Conservation (phyloP, 23 tunicate species). For the Halocynthia aurantium region DNA sequence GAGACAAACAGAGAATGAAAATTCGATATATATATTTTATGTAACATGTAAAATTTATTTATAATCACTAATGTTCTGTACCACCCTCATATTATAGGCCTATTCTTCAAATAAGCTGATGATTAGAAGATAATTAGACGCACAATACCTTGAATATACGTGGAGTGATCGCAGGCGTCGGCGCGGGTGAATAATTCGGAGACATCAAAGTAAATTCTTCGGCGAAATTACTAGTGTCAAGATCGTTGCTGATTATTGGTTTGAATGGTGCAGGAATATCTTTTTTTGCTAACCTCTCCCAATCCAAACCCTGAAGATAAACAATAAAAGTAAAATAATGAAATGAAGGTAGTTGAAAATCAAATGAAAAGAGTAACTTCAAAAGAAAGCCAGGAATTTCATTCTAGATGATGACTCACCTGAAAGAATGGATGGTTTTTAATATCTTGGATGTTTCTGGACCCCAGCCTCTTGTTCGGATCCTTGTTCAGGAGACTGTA, state of each 20-base stretch:
- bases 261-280: slow-evolving; percentile 85
- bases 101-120: too few relatives aligned
- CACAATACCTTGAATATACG: slow-evolving; percentile 67
- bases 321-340: not conserved
- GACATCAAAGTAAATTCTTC: slow-evolving; percentile 90
- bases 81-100: too few relatives aligned
- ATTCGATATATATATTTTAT: too few relatives aligned
- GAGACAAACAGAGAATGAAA: too few relatives aligned
- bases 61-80: too few relatives aligned
- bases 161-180: slow-evolving; percentile 61
- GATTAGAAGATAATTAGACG: not conserved
- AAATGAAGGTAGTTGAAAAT: too few relatives aligned
- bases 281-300: slow-evolving; percentile 65
- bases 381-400: not conserved
- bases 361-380: too few relatives aligned
- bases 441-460: slow-evolving; percentile 49
- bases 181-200: slow-evolving; percentile 81
- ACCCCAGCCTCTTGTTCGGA: slow-evolving; percentile 68
- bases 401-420: slow-evolving; percentile 21
- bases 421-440: slow-evolving; percentile 68
- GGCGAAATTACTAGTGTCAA: slow-evolving; percentile 94
- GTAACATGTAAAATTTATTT: too few relatives aligned
- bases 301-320: slow-evolving; percentile 58
- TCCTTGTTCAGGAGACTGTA: slow-evolving; percentile 77
- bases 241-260: slow-evolving; percentile 62